Evolutionary conservation across 2,113 vertebrate genomes (phyloP).

Genomic region (Lophochroa leadbeateri): DNA sequence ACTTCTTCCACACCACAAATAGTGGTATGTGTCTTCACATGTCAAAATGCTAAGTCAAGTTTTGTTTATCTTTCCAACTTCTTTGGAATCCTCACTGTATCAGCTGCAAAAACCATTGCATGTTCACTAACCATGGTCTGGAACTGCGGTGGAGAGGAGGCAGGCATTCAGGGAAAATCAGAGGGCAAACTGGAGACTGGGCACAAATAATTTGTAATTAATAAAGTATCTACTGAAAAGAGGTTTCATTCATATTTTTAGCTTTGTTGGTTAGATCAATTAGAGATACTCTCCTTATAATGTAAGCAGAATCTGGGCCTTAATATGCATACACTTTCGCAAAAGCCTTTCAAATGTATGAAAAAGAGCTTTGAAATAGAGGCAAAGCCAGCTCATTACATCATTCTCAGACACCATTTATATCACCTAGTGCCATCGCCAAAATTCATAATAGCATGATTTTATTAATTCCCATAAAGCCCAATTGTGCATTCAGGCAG

Average conservation of each 20-base stretch:
- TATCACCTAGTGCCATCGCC: constrained; percentile 1
- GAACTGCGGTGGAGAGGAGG: background rate
- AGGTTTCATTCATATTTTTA: background rate
- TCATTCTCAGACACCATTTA: constrained; percentile 3
- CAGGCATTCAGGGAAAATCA: background rate
- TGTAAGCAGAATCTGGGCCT: background rate
- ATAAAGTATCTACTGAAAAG: background rate
- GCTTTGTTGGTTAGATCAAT: background rate
- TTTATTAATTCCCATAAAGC: constrained; percentile 59
- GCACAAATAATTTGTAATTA: background rate
- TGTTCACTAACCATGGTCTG: background rate
- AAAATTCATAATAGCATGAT: constrained; percentile 12
- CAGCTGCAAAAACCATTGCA: background rate
- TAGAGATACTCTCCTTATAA: background rate
- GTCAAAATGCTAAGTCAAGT: background rate
- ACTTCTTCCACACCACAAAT: background rate
- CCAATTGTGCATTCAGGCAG: constrained; percentile 48
- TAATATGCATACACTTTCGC: background rate
- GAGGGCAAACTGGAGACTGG: background rate
- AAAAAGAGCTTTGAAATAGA: constrained; percentile 1
- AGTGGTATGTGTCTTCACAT: background rate
- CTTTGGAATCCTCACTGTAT: background rate
- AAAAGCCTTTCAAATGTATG: background rate
- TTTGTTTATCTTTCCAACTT: background rate
- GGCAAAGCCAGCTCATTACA: constrained; percentile 25